phyloP scores from a whole-genome alignment of 2,797 vertebrate genomes.

The Aeoliscus strigatus region DNA sequence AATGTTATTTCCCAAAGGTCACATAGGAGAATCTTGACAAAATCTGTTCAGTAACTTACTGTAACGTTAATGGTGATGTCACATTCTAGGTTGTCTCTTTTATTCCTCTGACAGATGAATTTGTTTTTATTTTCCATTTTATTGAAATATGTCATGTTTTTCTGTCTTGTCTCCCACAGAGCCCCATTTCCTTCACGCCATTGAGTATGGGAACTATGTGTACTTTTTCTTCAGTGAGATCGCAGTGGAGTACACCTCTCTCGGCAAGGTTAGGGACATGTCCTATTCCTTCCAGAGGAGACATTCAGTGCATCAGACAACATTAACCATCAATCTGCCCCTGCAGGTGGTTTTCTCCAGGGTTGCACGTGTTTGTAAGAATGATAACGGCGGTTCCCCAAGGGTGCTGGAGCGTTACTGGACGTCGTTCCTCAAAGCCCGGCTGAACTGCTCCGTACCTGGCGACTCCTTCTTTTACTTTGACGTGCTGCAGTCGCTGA shows the following conservation, averaged over 20 bases:
- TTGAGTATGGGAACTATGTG: constrained; percentile 93
- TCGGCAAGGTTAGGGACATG: constrained; percentile 98
- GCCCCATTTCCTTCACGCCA: constrained; percentile 92
- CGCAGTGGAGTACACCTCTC: constrained; percentile 87
- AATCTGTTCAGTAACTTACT: too few relatives aligned
- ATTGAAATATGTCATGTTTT: background rate
- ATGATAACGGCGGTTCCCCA: constrained; percentile 90
- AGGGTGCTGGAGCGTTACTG: constrained; percentile 89
- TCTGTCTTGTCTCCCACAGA: constrained; percentile 72
- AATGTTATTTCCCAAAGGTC: too few relatives aligned
- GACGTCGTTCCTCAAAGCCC: constrained; percentile 91
- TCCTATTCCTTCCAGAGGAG: too few relatives aligned
- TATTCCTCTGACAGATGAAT: too few relatives aligned
- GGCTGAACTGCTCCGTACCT: constrained; percentile 91
- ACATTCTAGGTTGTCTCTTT: too few relatives aligned
- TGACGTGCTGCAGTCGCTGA: constrained; percentile 91
- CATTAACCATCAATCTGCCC: too few relatives aligned
- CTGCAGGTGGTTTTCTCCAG: constrained; percentile 69
- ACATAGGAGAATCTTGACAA: too few relatives aligned
- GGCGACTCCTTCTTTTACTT: constrained; percentile 97
- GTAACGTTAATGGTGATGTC: too few relatives aligned
- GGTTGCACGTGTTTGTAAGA: constrained; percentile 88
- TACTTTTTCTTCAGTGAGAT: constrained; percentile 98
- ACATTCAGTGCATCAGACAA: too few relatives aligned
- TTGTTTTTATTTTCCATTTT: background rate